Evolutionary conservation across 1,140 invertebrate genomes (phyloP).

Genomic region (Drosophila jambulina): DNA sequence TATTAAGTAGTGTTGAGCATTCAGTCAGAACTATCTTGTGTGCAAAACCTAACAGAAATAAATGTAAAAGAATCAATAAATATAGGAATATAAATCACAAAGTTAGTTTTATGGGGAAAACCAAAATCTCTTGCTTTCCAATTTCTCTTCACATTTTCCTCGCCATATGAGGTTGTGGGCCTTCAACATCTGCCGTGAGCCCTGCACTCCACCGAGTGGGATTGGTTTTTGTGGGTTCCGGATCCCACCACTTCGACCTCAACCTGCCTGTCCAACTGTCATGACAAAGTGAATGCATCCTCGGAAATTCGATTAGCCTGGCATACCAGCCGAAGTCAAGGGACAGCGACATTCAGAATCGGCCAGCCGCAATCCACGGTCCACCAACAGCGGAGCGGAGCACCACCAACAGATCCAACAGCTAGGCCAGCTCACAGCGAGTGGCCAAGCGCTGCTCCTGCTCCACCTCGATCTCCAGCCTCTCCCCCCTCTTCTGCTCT

Average conservation of each 20-base stretch:
- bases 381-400: slow-evolving; percentile 8
- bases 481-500: neutral
- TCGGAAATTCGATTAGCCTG: slow-evolving; percentile 55
- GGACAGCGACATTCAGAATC: slow-evolving; percentile 73
- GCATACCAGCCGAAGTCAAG: slow-evolving; percentile 60
- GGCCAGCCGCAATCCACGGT: slow-evolving; percentile 19
- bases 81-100: neutral
- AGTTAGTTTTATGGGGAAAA: too few relatives aligned
- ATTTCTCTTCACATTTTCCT: slow-evolving; percentile 18
- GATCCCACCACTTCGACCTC: slow-evolving; percentile 46
- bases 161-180: slow-evolving; percentile 17
- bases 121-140: neutral
- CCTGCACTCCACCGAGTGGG: slow-evolving; percentile 23
- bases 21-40: too few relatives aligned
- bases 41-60: neutral
- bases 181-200: slow-evolving; percentile 22
- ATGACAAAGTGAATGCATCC: slow-evolving; percentile 61
- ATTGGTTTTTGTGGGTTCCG: slow-evolving; percentile 28
- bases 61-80: too few relatives aligned
- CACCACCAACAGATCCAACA: slow-evolving; percentile 30
- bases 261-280: slow-evolving; percentile 50
- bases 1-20: too few relatives aligned
- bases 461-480: slow-evolving; percentile 17
- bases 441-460: slow-evolving; percentile 32
- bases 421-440: slow-evolving; percentile 60